Base-by-base conservation (phyloP, 92 coral and sea anemone species). In the Anthopleura xanthogrammica region DNA sequence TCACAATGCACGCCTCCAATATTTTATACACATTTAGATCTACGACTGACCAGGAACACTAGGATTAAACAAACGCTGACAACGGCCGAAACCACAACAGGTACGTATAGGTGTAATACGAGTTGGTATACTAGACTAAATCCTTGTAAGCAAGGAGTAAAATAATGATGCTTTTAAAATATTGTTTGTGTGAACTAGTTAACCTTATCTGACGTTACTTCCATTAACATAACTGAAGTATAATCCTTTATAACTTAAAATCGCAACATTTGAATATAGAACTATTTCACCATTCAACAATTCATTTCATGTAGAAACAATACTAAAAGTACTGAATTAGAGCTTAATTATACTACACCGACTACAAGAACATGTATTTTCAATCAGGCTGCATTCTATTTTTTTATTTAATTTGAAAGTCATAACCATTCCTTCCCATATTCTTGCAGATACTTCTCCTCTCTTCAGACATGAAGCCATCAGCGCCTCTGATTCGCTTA, bases 401-500 rank as follows among this genome's bases (percentile, higher is more conserved):
- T 29, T 29, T 29, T 29, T 29, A 29, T 29, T 29, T 29, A 0
- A 2, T 46, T 46, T 46, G 5, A 68, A 24, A 24, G 41, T 14
- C 11, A 9, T 23, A 68, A 36, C 5, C 40, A 68, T 29, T 36
- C 17, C 74, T 68, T 68, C 74, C 36, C 16, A 12, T 68, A 29
- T 29, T 68, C 36, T 68, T 36, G 42, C 74, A 68, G 74, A 68
- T 62, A 19, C 13, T 62, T 62, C 36, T 24, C 62, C 60, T 10
- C 36, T 65, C 70, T 8, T n/a, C 77, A 85, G 68, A 77, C 46
- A 85, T 75, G 81, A 39, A 29, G 29, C 50, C 75, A 36, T 73
- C 76, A 75, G 58, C 80, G 29, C 70, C 11, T 19, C 16, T 83
- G n/a, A 77, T 83, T 75, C 86, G 58, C 16, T 9, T 86, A 50